Conservation (phyloP, 1,140 invertebrate species). For the Scylla paramamosain region DNA sequence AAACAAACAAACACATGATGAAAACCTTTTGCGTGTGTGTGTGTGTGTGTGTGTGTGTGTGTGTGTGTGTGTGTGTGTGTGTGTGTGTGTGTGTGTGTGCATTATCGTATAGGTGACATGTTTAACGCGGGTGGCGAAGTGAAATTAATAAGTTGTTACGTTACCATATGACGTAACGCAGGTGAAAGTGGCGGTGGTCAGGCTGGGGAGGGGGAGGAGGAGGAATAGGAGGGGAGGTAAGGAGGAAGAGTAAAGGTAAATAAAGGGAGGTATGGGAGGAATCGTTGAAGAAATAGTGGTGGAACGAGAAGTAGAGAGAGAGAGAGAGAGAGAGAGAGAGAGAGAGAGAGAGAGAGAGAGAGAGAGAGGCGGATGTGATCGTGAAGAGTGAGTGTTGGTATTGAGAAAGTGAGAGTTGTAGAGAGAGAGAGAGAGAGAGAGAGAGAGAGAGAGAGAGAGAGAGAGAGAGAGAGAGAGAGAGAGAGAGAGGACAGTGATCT, state of each 20-base stretch:
- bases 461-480: slow-evolving; percentile 64
- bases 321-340: not conserved
- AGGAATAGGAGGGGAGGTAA: not conserved
- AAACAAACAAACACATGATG: not conserved
- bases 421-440: slow-evolving; percentile 32
- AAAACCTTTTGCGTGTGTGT: not conserved
- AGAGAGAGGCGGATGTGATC: not conserved
- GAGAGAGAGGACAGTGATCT: slow-evolving; percentile 52
- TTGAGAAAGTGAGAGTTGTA: not conserved
- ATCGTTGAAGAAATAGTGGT: not conserved
- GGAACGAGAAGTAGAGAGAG: not conserved
- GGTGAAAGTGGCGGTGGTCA: slow-evolving; percentile 7
- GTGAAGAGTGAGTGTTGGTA: not conserved
- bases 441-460: slow-evolving; percentile 50
- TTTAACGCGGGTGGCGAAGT: not conserved
- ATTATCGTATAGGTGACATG: not conserved
- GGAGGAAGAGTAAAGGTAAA: not conserved
- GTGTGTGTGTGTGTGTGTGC: not conserved
- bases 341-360: not conserved
- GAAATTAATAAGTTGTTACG: not conserved
- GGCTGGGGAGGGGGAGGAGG: not conserved
- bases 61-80: slow-evolving; percentile 4
- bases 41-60: slow-evolving; percentile 42
- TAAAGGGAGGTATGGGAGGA: not conserved
- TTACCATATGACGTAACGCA: not conserved